phyloP scores from a whole-genome alignment of 2,113 vertebrate species.

The Leptobrachium leishanense region DNA sequence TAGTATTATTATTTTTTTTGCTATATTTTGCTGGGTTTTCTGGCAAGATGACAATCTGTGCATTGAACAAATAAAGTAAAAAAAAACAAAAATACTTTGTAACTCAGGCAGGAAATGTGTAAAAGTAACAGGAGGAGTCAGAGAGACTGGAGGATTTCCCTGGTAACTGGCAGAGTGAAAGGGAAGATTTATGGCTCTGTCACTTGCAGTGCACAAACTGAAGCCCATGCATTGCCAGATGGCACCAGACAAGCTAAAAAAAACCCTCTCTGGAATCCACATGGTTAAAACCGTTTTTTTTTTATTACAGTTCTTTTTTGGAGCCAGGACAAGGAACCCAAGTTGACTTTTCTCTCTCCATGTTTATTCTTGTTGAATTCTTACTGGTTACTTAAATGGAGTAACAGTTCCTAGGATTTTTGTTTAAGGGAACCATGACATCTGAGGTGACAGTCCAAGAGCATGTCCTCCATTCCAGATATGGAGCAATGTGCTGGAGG shows the following conservation, averaged over 20 bases:
- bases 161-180: not conserved
- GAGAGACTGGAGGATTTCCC: not conserved
- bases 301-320: no score
- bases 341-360: not conserved
- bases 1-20: no score
- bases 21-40: no score
- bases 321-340: not conserved
- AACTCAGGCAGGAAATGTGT: not conserved
- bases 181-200: not conserved
- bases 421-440: not conserved
- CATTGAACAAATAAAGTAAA: no score
- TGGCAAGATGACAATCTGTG: no score
- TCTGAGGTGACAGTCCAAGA: not conserved
- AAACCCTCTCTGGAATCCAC: no score
- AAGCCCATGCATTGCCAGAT: conserved; percentile 12
- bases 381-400: not conserved
- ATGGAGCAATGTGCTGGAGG: not conserved
- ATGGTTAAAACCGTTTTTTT: no score
- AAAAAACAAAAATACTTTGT: no score
- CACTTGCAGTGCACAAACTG: not conserved
- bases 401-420: not conserved
- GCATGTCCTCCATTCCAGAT: not conserved
- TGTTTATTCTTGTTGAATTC: not conserved
- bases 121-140: not conserved
- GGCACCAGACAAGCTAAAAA: not conserved